A percentile compares a stretch with the other conserved stretches of the same genome.
Conservation (phyloP, 2,888 invertebrate species). For the Galerucella pusilla region DNA sequence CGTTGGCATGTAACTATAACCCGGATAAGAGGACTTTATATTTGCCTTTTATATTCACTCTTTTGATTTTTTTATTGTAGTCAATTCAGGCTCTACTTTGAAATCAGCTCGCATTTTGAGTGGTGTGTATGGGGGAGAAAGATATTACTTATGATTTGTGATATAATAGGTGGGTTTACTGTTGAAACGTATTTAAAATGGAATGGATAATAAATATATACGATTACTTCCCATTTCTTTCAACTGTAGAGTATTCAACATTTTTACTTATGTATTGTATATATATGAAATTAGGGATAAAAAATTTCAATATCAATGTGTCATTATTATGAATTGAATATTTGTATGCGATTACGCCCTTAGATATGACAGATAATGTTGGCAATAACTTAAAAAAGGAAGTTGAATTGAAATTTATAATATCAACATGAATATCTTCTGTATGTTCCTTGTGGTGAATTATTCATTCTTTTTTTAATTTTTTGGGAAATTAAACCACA, state of each 20-base stretch:
- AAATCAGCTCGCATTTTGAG: constrained; percentile 23
- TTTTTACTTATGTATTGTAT: background rate
- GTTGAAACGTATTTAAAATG: background rate
- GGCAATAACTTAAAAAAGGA: too few species aligned
- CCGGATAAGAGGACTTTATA: constrained; percentile 43
- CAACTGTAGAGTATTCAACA: background rate
- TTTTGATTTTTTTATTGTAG: constrained; percentile 46
- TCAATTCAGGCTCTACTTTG: constrained; percentile 30
- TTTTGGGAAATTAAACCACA: too few species aligned
- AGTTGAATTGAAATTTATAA: too few species aligned
- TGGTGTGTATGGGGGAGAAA: constrained; percentile 13
- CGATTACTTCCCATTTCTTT: background rate
- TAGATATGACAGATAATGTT: too few species aligned
- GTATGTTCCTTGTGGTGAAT: too few species aligned
- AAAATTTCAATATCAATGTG: too few species aligned
- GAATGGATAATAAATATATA: background rate
- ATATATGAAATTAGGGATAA: too few species aligned
- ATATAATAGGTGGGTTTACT: constrained; percentile 5
- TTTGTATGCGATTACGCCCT: too few species aligned
- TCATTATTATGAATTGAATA: too few species aligned
- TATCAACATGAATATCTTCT: too few species aligned
- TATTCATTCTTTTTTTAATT: too few species aligned
- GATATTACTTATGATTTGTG: constrained; percentile 30
- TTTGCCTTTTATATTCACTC: constrained; percentile 46
- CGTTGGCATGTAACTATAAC: constrained; percentile 55